These are phyloP conservation scores for Sarcophaga rosellei DNA, from an alignment of 2,888 invertebrate species.

Conservation along the genomic window DNA sequence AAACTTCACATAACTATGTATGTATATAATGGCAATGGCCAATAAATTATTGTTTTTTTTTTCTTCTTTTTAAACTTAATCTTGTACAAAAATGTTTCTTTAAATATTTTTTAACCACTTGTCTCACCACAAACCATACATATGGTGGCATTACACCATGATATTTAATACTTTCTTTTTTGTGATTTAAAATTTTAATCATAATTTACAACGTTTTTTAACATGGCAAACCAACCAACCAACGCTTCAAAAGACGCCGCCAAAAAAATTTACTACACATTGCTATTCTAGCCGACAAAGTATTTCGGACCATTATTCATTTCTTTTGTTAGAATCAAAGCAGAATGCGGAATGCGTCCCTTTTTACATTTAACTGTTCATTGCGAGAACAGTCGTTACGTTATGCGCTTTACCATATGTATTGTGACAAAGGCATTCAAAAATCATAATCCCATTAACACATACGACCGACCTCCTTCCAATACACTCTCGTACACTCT, in stretches of 20 bases:
- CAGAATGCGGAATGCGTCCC: neutral
- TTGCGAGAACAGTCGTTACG: neutral
- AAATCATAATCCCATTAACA: constrained; percentile 44
- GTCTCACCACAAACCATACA: too few species aligned
- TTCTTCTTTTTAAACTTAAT: too few species aligned
- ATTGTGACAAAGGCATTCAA: constrained; percentile 23
- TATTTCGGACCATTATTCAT: constrained; percentile 21
- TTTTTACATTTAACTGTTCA: neutral
- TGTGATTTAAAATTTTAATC: neutral
- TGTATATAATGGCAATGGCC: too few species aligned
- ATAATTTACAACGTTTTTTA: neutral
- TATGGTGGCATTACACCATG: too few species aligned
- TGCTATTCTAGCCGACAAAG: neutral
- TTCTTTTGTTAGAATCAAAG: constrained; percentile 18
- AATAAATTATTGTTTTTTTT: too few species aligned
- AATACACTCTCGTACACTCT: too few species aligned
- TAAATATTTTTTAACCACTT: too few species aligned
- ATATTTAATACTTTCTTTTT: constrained; percentile 1
- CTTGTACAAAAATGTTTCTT: too few species aligned
- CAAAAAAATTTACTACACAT: neutral
- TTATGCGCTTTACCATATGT: too few species aligned
- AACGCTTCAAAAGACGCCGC: neutral
- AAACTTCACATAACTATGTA: too few species aligned
- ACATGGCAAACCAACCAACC: neutral
- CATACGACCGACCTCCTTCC: neutral